Evolutionary conservation across 2,888 invertebrate genomes (phyloP).

Genomic region (Dryomyza anilis): DNA sequence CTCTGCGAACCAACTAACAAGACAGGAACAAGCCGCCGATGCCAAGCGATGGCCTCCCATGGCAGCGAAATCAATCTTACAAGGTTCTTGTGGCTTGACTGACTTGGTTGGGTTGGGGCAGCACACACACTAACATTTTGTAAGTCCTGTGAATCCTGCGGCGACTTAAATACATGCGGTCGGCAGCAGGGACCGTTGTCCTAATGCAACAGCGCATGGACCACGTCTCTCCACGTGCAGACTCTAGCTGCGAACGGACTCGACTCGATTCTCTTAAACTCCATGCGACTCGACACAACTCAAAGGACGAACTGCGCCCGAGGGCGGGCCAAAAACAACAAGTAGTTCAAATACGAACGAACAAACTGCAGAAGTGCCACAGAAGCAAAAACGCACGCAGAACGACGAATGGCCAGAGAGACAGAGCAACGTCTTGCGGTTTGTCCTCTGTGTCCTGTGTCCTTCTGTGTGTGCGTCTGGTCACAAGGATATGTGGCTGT

Average conservation of each 20-base stretch:
- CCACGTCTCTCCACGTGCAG: background rate
- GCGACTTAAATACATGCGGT: no score
- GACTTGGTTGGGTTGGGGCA: background rate
- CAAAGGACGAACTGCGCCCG: background rate
- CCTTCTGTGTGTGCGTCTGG: constrained; percentile 5
- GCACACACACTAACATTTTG: background rate
- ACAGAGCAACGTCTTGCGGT: constrained; percentile 6
- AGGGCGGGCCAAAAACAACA: background rate
- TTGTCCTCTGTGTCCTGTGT: background rate
- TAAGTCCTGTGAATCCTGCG: no score
- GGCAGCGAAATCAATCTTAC: constrained; percentile 14
- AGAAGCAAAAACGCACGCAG: background rate
- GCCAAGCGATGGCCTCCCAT: background rate
- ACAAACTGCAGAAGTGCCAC: background rate
- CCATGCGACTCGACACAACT: background rate
- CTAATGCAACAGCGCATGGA: background rate
- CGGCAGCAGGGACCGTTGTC: background rate
- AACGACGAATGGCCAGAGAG: background rate
- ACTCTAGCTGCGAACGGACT: background rate
- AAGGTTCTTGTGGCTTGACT: constrained; percentile 5
- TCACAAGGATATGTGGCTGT: background rate
- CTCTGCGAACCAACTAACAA: background rate
- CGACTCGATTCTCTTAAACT: background rate
- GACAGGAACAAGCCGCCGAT: background rate
- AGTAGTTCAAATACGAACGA: background rate